A percentile compares a stretch with the other conserved stretches of the same genome.
phyloP scores from a whole-genome alignment of 2,113 vertebrate genomes.

The Strigops habroptila region DNA sequence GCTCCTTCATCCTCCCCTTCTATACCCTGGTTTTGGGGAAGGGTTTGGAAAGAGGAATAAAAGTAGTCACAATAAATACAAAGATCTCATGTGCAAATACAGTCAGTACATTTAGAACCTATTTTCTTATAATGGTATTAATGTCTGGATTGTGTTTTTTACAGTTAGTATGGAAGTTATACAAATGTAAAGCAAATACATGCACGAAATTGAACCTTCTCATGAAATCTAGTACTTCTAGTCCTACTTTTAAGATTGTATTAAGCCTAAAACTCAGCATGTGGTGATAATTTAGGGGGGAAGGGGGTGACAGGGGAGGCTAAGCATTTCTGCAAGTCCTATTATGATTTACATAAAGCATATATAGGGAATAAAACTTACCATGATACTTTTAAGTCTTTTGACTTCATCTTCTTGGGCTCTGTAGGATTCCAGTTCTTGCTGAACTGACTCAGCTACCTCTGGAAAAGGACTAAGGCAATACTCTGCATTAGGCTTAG shows the following conservation, averaged over 20 bases:
- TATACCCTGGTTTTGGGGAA: conserved; percentile 80
- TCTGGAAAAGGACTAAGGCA: conserved; percentile 92
- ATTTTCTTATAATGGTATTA: neutral
- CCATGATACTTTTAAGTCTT: conserved; percentile 97
- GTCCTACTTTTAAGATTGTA: neutral
- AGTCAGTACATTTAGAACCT: neutral
- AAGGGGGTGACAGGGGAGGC: neutral
- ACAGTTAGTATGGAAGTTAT: neutral
- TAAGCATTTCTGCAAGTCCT: neutral
- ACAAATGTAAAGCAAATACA: neutral
- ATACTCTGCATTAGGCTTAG: conserved; percentile 28
- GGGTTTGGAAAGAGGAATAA: neutral
- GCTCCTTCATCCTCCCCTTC: conserved; percentile 98
- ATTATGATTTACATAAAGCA: neutral
- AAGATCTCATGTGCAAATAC: neutral
- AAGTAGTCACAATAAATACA: neutral
- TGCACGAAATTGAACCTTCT: neutral
- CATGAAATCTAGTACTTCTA: neutral
- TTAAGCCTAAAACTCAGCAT: neutral
- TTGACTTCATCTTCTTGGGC: conserved; percentile 97
- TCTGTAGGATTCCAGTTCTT: conserved; percentile 92
- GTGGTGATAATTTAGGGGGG: neutral
- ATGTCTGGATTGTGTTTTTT: neutral
- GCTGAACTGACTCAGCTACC: conserved; percentile 95
- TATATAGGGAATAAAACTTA: conserved; percentile 53